These are phyloP conservation scores for Agrypnia vestita DNA, from an alignment of 1,140 invertebrate genomes.

Conservation along the genomic window DNA sequence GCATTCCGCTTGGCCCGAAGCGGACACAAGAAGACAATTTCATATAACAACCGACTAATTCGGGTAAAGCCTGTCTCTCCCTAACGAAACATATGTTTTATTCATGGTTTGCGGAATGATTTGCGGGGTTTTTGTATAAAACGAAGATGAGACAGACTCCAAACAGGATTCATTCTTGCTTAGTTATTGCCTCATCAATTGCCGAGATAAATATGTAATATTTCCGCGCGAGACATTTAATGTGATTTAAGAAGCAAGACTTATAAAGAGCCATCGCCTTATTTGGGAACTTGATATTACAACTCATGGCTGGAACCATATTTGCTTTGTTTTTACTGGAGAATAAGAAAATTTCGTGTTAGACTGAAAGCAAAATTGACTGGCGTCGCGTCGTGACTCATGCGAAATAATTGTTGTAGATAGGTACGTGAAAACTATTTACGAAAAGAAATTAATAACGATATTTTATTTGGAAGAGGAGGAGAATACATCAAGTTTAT, in stretches of 20 bases:
- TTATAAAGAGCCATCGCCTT: constrained; percentile 10
- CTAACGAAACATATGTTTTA: constrained; percentile 41
- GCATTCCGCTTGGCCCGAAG: constrained; percentile 3
- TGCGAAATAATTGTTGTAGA: too few species aligned
- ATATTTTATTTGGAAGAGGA: too few species aligned
- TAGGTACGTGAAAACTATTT: too few species aligned
- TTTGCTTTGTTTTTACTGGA: neutral
- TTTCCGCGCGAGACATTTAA: constrained; percentile 22
- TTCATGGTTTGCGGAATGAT: constrained; percentile 31
- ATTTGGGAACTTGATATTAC: neutral
- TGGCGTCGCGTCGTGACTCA: too few species aligned
- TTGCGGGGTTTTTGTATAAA: constrained; percentile 34
- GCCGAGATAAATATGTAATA: constrained; percentile 23
- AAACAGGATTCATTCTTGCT: constrained; percentile 29
- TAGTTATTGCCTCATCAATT: constrained; percentile 28
- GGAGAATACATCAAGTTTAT: too few species aligned
- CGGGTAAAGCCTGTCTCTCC: constrained; percentile 20
- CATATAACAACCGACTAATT: constrained; percentile 40
- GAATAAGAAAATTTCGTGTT: neutral
- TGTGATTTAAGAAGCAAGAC: constrained; percentile 20
- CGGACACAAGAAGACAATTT: constrained; percentile 25
- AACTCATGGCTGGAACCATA: neutral
- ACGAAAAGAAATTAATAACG: too few species aligned
- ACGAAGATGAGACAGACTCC: constrained; percentile 19
- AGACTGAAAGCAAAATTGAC: too few species aligned